Conservation (phyloP, 2,888 invertebrate species). For the Pterostichus niger region DNA sequence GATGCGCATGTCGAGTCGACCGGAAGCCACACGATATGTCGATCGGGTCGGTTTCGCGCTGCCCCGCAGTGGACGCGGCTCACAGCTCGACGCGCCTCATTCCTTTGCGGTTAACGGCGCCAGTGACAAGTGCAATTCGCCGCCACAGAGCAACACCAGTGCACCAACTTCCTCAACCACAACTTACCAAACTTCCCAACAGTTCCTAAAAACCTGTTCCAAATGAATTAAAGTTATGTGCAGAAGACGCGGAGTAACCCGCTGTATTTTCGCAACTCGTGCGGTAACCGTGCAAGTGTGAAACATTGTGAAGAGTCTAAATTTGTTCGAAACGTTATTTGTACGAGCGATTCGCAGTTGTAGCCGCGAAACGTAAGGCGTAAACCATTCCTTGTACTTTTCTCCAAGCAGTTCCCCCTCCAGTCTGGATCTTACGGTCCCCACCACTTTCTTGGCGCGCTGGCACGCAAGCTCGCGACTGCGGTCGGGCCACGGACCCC, state of each 20-base stretch:
- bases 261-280: background rate
- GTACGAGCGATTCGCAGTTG: background rate
- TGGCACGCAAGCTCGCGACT: slow-evolving; percentile 71
- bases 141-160: background rate
- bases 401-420: slow-evolving; percentile 71
- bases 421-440: slow-evolving; percentile 69
- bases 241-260: background rate
- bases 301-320: background rate
- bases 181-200: background rate
- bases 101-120: slow-evolving; percentile 26
- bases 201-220: background rate
- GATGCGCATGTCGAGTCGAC: slow-evolving; percentile 74
- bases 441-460: slow-evolving; percentile 72
- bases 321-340: too few relatives aligned
- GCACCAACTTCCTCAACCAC: background rate
- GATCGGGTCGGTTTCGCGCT: slow-evolving; percentile 57
- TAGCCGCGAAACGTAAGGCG: slow-evolving; percentile 41
- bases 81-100: background rate
- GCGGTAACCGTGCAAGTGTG: slow-evolving; percentile 1
- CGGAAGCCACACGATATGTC: slow-evolving; percentile 72
- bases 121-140: slow-evolving; percentile 17
- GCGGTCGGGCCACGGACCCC: slow-evolving; percentile 69
- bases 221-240: background rate
- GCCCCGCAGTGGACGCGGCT: slow-evolving; percentile 3
- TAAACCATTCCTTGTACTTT: slow-evolving; percentile 66